These are phyloP conservation scores for Eulithis testata DNA, from an alignment of 2,888 invertebrate species.

Conservation along the genomic window DNA sequence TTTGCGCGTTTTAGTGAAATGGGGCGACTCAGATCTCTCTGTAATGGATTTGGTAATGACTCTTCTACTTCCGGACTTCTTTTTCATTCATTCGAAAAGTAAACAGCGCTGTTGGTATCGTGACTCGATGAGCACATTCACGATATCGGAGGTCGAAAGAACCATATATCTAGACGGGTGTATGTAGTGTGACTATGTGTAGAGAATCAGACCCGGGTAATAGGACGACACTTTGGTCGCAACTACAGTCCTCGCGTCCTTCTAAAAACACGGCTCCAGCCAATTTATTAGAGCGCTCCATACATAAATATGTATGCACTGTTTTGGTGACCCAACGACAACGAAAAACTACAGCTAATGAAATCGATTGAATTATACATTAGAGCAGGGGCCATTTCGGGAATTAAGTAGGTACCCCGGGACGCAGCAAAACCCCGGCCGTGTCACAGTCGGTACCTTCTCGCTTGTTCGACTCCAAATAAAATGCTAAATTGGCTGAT, in stretches of 20 bases:
- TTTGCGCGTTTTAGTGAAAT: slow-evolving; percentile 44
- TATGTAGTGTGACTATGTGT: no score
- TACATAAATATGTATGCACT: slow-evolving; percentile 71
- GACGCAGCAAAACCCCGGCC: slow-evolving; percentile 50
- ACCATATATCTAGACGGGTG: no score
- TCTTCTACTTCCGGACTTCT: slow-evolving; percentile 41
- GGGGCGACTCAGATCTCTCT: slow-evolving; percentile 22
- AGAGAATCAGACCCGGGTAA: no score
- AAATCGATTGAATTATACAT: slow-evolving; percentile 80
- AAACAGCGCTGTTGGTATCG: not conserved
- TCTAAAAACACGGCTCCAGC: slow-evolving; percentile 50
- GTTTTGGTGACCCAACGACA: slow-evolving; percentile 51
- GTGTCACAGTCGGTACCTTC: not conserved
- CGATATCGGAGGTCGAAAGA: not conserved
- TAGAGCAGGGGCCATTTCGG: slow-evolving; percentile 66
- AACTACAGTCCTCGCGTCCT: not conserved
- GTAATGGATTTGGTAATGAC: slow-evolving; percentile 39
- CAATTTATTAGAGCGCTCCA: slow-evolving; percentile 73
- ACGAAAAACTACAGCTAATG: slow-evolving; percentile 73
- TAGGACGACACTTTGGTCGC: not conserved
- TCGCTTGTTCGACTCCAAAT: not conserved
- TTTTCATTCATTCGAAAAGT: slow-evolving; percentile 8
- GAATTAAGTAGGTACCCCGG: slow-evolving; percentile 45
- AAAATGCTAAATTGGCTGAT: slow-evolving; percentile 21
- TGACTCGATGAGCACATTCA: not conserved